Conservation (phyloP, 2,113 vertebrate species). For the Myiozetetes cayanensis region DNA sequence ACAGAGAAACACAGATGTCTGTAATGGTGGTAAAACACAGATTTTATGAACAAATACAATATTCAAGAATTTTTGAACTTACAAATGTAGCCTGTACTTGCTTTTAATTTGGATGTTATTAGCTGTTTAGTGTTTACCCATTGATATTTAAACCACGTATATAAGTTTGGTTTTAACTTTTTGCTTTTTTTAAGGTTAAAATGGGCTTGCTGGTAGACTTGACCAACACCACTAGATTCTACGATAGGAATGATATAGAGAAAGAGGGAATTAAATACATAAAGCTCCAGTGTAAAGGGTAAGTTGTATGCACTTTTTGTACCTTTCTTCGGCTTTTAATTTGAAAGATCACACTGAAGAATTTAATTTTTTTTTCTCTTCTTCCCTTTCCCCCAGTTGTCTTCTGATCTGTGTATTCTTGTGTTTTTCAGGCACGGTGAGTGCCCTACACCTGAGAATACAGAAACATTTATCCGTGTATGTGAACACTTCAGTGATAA, state of each 20-base stretch:
- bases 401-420: slow-evolving; percentile 16
- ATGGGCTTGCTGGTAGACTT: slow-evolving; percentile 95
- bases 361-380: background rate
- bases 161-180: background rate
- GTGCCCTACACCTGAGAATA: slow-evolving; percentile 88
- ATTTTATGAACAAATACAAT: background rate
- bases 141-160: background rate
- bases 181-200: slow-evolving; percentile 86
- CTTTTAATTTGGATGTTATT: background rate
- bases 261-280: slow-evolving; percentile 94
- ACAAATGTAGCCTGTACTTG: background rate
- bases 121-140: background rate
- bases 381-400: background rate
- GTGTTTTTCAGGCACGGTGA: slow-evolving; percentile 86
- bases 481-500: slow-evolving; percentile 92
- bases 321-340: background rate
- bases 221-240: slow-evolving; percentile 96
- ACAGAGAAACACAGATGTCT: background rate
- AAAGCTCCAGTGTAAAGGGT: slow-evolving; percentile 98
- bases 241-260: slow-evolving; percentile 93
- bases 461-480: slow-evolving; percentile 86
- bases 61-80: background rate
- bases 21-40: background rate
- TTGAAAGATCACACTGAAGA: background rate
- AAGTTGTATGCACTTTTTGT: slow-evolving; percentile 27